These are phyloP conservation scores for Crambe crambe DNA, from an alignment of 37 sponge, comb jelly and placozoan genomes.

Conservation along the genomic window DNA sequence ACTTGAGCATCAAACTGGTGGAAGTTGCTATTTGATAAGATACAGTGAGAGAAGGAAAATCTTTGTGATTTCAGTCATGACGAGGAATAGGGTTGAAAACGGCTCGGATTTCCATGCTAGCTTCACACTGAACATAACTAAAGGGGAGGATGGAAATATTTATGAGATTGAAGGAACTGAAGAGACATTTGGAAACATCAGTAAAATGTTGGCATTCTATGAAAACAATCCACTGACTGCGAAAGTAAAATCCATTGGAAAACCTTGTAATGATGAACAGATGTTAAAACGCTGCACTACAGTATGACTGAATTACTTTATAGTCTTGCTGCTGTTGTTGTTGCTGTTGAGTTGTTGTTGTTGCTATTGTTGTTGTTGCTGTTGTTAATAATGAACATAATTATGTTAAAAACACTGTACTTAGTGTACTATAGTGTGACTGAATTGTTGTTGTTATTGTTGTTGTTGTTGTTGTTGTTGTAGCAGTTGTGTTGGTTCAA, in stretches of 20 bases:
- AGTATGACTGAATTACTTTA: too few relatives aligned
- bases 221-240: background rate
- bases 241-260: background rate
- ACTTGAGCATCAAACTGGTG: background rate
- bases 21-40: background rate
- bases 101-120: background rate
- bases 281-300: too few relatives aligned
- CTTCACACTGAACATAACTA: background rate
- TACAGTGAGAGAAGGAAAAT: background rate
- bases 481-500: too few relatives aligned
- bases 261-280: too few relatives aligned
- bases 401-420: too few relatives aligned
- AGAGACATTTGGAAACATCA: background rate
- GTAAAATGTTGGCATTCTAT: background rate
- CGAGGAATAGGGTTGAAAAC: background rate
- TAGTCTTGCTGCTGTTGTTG: too few relatives aligned
- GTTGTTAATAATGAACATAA: too few relatives aligned
- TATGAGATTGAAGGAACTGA: background rate
- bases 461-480: too few relatives aligned
- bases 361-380: too few relatives aligned
- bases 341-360: too few relatives aligned
- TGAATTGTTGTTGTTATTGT: too few relatives aligned
- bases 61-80: background rate
- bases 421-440: too few relatives aligned
- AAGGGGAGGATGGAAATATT: background rate